A percentile compares a stretch with the other conserved stretches of the same genome.
Conservation (phyloP, 2,888 invertebrate genomes). For the Oegoconia quadripuncta region DNA sequence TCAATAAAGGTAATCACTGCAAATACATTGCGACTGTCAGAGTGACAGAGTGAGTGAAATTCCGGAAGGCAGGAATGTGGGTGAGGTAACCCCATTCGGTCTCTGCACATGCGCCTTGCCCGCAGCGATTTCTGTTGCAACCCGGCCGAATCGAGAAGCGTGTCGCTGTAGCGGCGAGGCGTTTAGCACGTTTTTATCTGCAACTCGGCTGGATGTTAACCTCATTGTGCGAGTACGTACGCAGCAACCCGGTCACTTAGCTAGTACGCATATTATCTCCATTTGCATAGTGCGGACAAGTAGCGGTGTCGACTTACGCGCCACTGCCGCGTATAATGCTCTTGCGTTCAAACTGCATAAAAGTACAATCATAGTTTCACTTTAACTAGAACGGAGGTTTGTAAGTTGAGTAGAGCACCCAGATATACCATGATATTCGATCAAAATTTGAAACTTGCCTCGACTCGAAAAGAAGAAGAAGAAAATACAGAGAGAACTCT, state of each 20-base stretch:
- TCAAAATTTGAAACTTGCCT: too few species aligned
- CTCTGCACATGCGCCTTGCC: conserved; percentile 66
- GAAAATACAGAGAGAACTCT: too few species aligned
- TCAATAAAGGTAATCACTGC: conserved; percentile 47
- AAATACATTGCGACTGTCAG: conserved; percentile 37
- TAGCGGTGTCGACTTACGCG: conserved; percentile 65
- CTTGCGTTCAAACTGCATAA: conserved; percentile 40
- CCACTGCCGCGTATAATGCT: conserved; percentile 49
- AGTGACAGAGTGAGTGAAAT: conserved; percentile 68
- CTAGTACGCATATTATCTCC: conserved; percentile 66
- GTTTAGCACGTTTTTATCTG: conserved; percentile 45
- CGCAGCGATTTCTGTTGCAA: conserved; percentile 61
- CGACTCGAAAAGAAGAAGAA: too few species aligned
- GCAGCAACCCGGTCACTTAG: conserved; percentile 71
- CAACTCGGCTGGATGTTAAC: conserved; percentile 19
- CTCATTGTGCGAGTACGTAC: conserved; percentile 21
- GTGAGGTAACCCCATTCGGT: conserved; percentile 70
- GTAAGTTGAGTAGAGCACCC: too few species aligned
- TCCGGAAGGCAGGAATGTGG: conserved; percentile 73
- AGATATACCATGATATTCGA: too few species aligned
- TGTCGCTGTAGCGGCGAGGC: conserved; percentile 33
- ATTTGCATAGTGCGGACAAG: conserved; percentile 72
- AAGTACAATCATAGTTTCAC: conserved; percentile 38
- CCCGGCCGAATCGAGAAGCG: conserved; percentile 49
- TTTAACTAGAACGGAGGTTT: conserved; percentile 18